These are phyloP conservation scores for Agrotis exclamationis DNA, from an alignment of 2,888 invertebrate species.

Conservation along the genomic window DNA sequence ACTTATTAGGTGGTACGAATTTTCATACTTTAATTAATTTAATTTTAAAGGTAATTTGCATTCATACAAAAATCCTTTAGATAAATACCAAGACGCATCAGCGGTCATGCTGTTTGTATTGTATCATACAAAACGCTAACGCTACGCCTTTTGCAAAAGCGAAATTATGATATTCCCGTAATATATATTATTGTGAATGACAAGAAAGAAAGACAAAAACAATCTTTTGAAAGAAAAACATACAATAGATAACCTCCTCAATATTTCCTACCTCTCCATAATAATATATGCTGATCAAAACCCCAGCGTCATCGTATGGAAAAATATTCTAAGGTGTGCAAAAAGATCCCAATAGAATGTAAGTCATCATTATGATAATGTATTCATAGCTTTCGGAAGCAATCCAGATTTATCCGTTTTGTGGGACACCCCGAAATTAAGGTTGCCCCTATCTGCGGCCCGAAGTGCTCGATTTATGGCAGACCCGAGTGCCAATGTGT, in stretches of 20 bases:
- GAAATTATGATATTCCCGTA: too few species aligned
- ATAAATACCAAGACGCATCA: too few species aligned
- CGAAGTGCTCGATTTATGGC: conserved; percentile 71
- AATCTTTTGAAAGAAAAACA: not conserved
- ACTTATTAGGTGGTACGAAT: too few species aligned
- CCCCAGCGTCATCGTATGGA: conserved; percentile 26
- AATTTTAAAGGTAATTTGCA: too few species aligned
- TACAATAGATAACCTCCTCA: not conserved
- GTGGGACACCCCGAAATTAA: conserved; percentile 67
- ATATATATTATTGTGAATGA: too few species aligned
- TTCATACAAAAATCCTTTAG: too few species aligned
- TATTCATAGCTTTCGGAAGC: conserved; percentile 79
- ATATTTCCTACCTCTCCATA: not conserved
- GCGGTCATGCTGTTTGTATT: too few species aligned
- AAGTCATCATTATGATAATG: conserved; percentile 73
- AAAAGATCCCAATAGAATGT: conserved; percentile 51
- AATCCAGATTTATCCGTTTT: conserved; percentile 75
- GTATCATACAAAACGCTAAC: too few species aligned
- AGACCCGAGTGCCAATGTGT: conserved; percentile 67
- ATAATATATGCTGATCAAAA: conserved; percentile 42
- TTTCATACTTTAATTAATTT: too few species aligned
- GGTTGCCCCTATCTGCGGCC: conserved; percentile 58
- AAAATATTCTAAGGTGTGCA: conserved; percentile 55
- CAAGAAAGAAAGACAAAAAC: not conserved
- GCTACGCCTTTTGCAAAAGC: not conserved